Evolutionary conservation across 2,888 invertebrate genomes (phyloP), one percentile per base, ranked within the genome.

Genomic region (Quadroppia sp.): DNA sequence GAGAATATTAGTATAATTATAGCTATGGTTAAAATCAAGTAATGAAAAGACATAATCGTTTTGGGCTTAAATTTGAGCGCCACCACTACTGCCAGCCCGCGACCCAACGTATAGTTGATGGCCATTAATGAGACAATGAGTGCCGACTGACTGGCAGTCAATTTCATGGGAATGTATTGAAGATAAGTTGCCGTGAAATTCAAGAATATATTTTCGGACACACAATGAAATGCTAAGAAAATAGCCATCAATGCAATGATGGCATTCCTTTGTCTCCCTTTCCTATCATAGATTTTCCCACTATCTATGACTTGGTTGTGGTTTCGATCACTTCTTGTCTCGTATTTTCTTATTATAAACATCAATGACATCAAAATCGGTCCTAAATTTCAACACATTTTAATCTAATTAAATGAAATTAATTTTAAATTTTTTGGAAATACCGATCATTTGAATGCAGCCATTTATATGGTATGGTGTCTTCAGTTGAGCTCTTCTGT

Each of bases 131-230:
- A 25, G 64, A 67, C 42, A 13, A 67, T 42, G 3, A 28, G 13
- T 40, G 72, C 64, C 2, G 72, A 30, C 32, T 40, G 36, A 40
- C 32, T 23, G 17, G 72, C 69, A 6, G 9, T 32, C 25, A 72
- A 9, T n/a, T 69, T 20, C 2, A 40, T 11, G 2, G 61, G 36
- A 36, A 71, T 48, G 64, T 67, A 64, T 67, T 72, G 72, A 25
- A 15, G 67, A 61, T 64, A 64, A 30, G 72, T 45, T 15, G 69
- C 32, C 1, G 40, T n/a, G 42, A 72, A 72, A 20, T 69, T 17
- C 15, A 72, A 64, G 13, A 30, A 72, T n/a, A 42, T 45, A 9
- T 50, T 25, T 30, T 72, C 72, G 2, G 72, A 32, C 4, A 64
- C 28, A 69, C 36, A 25, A 72, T 64, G 67, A 36, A 36, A 32